Conservation (phyloP, 2,888 invertebrate genomes). For the Mythimna impura region DNA sequence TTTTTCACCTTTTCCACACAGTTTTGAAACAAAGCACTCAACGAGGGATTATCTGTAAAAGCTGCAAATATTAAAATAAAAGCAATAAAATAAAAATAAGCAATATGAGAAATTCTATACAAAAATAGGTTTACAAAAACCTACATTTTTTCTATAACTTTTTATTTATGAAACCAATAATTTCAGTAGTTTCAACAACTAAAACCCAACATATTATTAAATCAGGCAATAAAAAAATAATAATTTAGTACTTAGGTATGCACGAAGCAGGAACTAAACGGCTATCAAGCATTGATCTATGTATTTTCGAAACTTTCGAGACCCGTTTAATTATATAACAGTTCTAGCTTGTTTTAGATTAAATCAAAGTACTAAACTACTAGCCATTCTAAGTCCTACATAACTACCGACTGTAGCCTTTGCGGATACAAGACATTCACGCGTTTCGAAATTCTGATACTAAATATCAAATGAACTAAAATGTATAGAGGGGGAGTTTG, state of each 20-base stretch:
- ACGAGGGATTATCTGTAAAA: background rate
- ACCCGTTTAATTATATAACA: conserved; percentile 51
- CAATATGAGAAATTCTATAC: too few relatives aligned
- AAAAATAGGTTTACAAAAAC: too few relatives aligned
- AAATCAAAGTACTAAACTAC: conserved; percentile 58
- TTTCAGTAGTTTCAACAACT: background rate
- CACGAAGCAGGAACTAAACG: conserved; percentile 15
- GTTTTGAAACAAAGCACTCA: background rate
- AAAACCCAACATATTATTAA: background rate
- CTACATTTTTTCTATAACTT: background rate
- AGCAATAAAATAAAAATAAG: background rate
- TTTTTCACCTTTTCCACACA: background rate
- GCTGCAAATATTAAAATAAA: conserved; percentile 16
- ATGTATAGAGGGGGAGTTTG: conserved; percentile 17
- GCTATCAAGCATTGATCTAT: conserved; percentile 22
- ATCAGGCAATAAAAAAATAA: background rate
- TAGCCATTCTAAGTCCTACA: conserved; percentile 56
- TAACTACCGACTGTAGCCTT: conserved; percentile 50
- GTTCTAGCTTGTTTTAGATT: conserved; percentile 41
- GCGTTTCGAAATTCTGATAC: conserved; percentile 57
- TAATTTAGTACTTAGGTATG: too few relatives aligned
- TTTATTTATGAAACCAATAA: background rate
- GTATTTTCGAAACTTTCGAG: conserved; percentile 46
- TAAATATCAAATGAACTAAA: conserved; percentile 52
- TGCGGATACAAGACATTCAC: conserved; percentile 58